Evolutionary conservation across 2,888 invertebrate genomes (phyloP).

Genomic region (Dicranocentrus wangi): DNA sequence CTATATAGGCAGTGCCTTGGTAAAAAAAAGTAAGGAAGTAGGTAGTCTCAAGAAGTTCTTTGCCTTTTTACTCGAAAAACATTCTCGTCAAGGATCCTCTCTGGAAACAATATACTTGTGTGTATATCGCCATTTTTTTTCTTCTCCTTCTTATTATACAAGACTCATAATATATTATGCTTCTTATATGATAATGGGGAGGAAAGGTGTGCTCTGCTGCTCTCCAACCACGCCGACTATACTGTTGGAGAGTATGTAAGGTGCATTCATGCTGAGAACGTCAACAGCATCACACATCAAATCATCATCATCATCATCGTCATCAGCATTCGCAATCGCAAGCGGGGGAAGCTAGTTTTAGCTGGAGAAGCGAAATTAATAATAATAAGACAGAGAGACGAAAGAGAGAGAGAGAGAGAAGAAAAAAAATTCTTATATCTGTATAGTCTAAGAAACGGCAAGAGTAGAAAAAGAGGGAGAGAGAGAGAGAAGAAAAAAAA

Average conservation of each 20-base stretch:
- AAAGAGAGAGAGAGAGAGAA: constrained; percentile 20
- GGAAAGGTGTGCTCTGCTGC: constrained; percentile 27
- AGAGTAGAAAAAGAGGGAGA: constrained; percentile 30
- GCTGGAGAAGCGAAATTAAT: constrained; percentile 26
- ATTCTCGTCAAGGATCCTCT: constrained; percentile 50
- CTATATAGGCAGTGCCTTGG: too few species aligned
- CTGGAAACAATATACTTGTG: not conserved
- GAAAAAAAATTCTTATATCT: constrained; percentile 20
- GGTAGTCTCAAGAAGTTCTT: constrained; percentile 52
- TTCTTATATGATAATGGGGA: not conserved
- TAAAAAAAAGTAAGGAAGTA: constrained; percentile 10
- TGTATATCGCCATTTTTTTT: too few species aligned
- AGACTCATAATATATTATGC: not conserved
- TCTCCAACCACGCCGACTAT: too few species aligned
- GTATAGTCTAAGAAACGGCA: too few species aligned
- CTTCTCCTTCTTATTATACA: too few species aligned
- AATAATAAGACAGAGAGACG: constrained; percentile 11
- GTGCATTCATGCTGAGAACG: constrained; percentile 26
- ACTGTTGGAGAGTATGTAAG: too few species aligned
- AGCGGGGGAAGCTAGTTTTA: constrained; percentile 1
- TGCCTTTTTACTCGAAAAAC: constrained; percentile 47
- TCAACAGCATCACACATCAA: constrained; percentile 10
- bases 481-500: constrained; percentile 25
- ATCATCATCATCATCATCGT: not conserved
- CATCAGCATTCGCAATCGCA: not conserved